Percentiles rank a stretch among this genome's conserved stretches.
phyloP scores from a whole-genome alignment of 2,888 invertebrate genomes.

The Panopea generosa region DNA sequence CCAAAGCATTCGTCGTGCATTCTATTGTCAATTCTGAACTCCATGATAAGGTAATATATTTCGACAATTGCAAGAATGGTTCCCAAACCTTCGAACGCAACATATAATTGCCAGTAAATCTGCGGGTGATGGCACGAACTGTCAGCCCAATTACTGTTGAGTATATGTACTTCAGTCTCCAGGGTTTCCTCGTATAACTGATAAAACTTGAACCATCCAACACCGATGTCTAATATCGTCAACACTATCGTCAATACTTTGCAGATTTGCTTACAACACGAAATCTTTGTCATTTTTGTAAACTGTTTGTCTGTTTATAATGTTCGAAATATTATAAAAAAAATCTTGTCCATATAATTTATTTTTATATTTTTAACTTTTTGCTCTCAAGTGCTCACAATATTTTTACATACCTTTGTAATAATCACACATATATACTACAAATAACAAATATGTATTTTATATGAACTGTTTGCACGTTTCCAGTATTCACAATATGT shows the following conservation, averaged over 20 bases:
- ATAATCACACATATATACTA: too few relatives aligned
- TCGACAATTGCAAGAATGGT: slow-evolving; percentile 19
- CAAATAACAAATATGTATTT: too few relatives aligned
- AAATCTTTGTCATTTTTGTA: too few relatives aligned
- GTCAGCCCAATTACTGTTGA: neutral
- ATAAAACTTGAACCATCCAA: slow-evolving; percentile 32
- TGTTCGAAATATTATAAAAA: too few relatives aligned
- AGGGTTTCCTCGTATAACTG: neutral
- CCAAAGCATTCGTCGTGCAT: slow-evolving; percentile 27
- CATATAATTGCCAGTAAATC: slow-evolving; percentile 22
- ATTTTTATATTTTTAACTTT: too few relatives aligned
- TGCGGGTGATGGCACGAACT: slow-evolving; percentile 8
- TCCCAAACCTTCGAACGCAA: slow-evolving; percentile 11
- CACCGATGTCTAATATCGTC: slow-evolving; percentile 12
- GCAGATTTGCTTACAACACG: slow-evolving; percentile 11
- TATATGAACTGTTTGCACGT: too few relatives aligned
- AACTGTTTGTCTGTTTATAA: too few relatives aligned
- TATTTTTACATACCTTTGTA: too few relatives aligned
- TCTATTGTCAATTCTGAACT: slow-evolving; percentile 14
- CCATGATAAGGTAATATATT: slow-evolving; percentile 19
- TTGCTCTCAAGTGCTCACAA: too few relatives aligned
- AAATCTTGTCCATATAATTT: too few relatives aligned
- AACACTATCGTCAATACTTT: slow-evolving; percentile 19
- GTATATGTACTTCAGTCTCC: too few relatives aligned
- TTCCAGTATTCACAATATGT: too few relatives aligned